Evolutionary conservation across 2,888 invertebrate genomes (phyloP).

Genomic region (Rhabditoides inermis): DNA sequence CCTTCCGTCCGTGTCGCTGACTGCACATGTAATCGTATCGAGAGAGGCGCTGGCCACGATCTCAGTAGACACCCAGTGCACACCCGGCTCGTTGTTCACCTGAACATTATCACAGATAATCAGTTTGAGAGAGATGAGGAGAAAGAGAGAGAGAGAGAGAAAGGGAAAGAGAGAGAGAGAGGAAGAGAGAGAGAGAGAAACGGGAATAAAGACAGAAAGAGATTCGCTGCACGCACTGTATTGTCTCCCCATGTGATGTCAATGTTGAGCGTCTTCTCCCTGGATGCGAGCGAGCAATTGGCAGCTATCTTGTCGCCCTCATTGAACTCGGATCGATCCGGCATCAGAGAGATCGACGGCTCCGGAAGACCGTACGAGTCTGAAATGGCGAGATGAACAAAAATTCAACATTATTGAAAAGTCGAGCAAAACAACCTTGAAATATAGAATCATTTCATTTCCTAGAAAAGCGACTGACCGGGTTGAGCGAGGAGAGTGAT

Average conservation of each 20-base stretch:
- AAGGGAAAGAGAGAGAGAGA: too few species aligned
- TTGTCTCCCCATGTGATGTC: conserved; percentile 17
- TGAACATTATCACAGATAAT: too few species aligned
- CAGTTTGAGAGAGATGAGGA: too few species aligned
- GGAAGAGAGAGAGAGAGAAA: too few species aligned
- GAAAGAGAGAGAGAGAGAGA: too few species aligned
- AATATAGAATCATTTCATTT: neutral
- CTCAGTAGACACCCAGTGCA: conserved; percentile 13
- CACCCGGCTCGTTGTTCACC: conserved; percentile 23
- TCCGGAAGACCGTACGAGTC: conserved; percentile 30
- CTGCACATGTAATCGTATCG: conserved; percentile 29
- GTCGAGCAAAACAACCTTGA: neutral
- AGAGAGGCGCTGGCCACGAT: conserved; percentile 18
- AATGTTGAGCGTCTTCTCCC: conserved; percentile 14
- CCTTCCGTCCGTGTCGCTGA: conserved; percentile 28
- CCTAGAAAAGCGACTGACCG: conserved; percentile 4
- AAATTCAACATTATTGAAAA: neutral
- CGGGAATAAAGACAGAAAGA: neutral
- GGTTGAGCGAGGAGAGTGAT: conserved; percentile 29
- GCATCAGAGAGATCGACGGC: conserved; percentile 16
- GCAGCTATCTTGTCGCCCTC: conserved; percentile 18
- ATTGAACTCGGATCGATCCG: conserved; percentile 17
- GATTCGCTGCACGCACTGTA: neutral
- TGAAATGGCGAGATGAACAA: conserved; percentile 1
- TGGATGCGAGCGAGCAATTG: conserved; percentile 16